Base-by-base conservation (phyloP, 2,888 invertebrate species). In the Crematogaster levior region DNA sequence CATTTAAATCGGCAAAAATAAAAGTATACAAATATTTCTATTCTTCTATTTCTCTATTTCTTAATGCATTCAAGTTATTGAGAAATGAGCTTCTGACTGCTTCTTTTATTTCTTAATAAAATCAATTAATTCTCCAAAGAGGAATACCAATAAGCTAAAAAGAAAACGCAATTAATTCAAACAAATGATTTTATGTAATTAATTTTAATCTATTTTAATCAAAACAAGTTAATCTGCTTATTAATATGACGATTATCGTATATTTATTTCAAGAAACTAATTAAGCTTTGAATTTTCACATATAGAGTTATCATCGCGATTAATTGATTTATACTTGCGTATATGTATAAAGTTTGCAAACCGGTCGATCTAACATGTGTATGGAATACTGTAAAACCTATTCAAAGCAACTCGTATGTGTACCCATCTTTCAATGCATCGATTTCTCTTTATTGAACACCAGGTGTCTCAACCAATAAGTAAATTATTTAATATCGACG, bases 321-420 rank as follows among this genome's bases (percentile, higher is more conserved):
- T 66, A 51, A 81, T 74, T 60, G 24, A 74, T 74, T 68, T 81
- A 74, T n/a, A 46, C 24, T 70, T 70, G 46, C 58, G 27, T 27
- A 30, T 24, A n/a, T 51, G 27, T 27, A 30, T 24, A n/a, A 40
- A 81, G 60, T 51, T 80, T 34, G 68, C 68, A 73, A 83, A 83
- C 83, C 83, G 83, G 83, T 81, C 81, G 30, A 43, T 73, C 72
- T 48, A 65, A 51, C 43, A 46, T 37, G 48, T 65, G 27, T 27
- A 18, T 15, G 30, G 66, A 77, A 68, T 82, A 56, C 6, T 15
- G 37, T 48, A 18, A 51, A 60, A 24, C 9, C 7, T 51, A 48
- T 53, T n/a, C 43, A n/a, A 27, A 51, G 48, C 37, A 58, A 53
- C 61, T 82, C 43, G 68, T 68, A 56, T 79, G 56, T 66, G 75